Base-by-base conservation (phyloP, 92 coral and sea anemone genomes). In the Porites divaricata region DNA sequence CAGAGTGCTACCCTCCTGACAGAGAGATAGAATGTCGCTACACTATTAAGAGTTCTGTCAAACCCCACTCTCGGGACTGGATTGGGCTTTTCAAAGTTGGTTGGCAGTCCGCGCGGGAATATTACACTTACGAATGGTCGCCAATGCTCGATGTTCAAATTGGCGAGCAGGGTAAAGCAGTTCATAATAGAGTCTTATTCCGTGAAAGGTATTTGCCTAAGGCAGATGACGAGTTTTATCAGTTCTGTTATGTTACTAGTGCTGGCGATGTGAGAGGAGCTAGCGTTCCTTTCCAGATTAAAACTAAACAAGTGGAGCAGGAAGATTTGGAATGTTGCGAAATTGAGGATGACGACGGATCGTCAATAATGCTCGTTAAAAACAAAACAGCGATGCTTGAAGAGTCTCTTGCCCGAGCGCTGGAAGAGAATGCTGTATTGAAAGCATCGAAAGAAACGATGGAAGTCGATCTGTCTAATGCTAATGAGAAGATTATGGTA, bases 41-140 rank as follows among this genome's bases (percentile, higher is more conserved):
- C 67, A 94, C 95, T 14, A 96, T 96, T 72, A 96, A 96, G 68
- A 45, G 92, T 23, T 94, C 94, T 51, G 99, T 96, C 14, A 92
- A 85, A 63, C 94, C 97, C 26, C 68, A 93, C 45, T 83, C 95
- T 24, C 91, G 90, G 72, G 99, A 96, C 81, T 96, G 99, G 99
- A 92, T 96, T 77, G 99, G 99, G 67, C 81, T 96, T 56, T 96
- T 92, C 82, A 95, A 92, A 87, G 99, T 96, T 21, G 99, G 99
- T 5, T 96, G 99, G 99, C 99, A 94, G 87, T 90, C 94, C 23
- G 88, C 93, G 48, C 92, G 90, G 16, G 99, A 96, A 59, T 92
- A 94, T 77, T 93, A 88, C 80, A 91, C 91, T 8, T 96, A 94
- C 88, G 98, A 94, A 75, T 96, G 98, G 94, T 92, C 99, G 66